phyloP scores from a whole-genome alignment of 2,113 vertebrate genomes.

The Dasypus novemcinctus region DNA sequence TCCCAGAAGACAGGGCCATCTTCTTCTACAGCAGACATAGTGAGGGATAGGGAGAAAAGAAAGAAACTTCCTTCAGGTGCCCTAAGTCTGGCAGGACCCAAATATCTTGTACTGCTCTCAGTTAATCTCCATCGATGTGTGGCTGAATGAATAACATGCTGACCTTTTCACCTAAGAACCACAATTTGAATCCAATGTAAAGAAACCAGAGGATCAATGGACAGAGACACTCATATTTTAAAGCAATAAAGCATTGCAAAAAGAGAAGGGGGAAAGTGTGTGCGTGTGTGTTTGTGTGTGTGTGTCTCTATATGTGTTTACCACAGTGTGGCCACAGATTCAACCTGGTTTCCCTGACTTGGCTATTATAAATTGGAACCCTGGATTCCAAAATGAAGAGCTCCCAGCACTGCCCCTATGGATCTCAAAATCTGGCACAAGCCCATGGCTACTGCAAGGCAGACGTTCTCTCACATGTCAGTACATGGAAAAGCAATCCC shows the following conservation, averaged over 20 bases:
- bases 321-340: constrained; percentile 66
- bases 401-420: constrained; percentile 67
- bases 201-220: constrained; percentile 67
- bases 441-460: constrained; percentile 62
- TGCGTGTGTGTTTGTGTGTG: no score
- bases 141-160: constrained; percentile 73
- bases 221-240: constrained; percentile 69
- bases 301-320: constrained; percentile 13
- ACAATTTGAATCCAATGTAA: constrained; percentile 74
- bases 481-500: constrained; percentile 33
- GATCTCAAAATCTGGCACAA: constrained; percentile 68
- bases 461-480: constrained; percentile 74
- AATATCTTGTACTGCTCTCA: constrained; percentile 53
- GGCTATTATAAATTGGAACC: constrained; percentile 56
- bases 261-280: not conserved
- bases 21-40: constrained; percentile 34
- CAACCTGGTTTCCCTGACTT: constrained; percentile 45
- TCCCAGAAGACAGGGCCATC: constrained; percentile 59
- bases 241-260: constrained; percentile 65
- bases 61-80: constrained; percentile 73
- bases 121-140: constrained; percentile 68
- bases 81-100: constrained; percentile 59
- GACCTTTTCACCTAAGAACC: constrained; percentile 75
- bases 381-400: constrained; percentile 67
- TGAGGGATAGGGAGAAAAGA: constrained; percentile 48